These are phyloP conservation scores for Drosophila grimshawi DNA, from an alignment of 1,140 invertebrate species.

Conservation along the genomic window DNA sequence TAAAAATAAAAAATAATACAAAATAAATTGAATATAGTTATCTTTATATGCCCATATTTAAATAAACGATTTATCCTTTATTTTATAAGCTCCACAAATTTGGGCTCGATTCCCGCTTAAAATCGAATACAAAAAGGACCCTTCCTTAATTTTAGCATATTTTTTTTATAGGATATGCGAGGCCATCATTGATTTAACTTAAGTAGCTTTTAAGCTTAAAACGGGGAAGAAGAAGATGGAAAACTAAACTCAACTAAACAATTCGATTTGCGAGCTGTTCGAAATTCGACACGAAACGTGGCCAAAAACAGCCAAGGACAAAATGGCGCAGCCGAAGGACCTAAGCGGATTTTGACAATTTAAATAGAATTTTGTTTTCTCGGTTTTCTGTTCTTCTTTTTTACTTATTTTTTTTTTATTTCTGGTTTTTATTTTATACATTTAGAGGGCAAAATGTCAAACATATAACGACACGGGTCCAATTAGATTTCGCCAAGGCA, in stretches of 20 bases:
- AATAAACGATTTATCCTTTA: no score
- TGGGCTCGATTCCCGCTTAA: background rate
- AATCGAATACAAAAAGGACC: background rate
- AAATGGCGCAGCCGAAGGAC: constrained; percentile 45
- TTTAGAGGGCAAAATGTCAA: constrained; percentile 74
- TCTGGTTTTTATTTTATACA: background rate
- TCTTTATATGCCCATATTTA: no score
- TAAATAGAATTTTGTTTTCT: constrained; percentile 65
- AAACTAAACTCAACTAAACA: constrained; percentile 46
- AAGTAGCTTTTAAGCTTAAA: constrained; percentile 74
- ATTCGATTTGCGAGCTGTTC: constrained; percentile 60
- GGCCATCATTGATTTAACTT: constrained; percentile 9
- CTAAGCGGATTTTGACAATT: constrained; percentile 77
- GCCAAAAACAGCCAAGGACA: constrained; percentile 34
- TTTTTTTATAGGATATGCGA: background rate
- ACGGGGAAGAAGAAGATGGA: constrained; percentile 10
- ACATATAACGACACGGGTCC: constrained; percentile 56
- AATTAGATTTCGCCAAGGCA: constrained; percentile 64
- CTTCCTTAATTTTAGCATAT: background rate
- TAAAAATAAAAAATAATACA: no score
- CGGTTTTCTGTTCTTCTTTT: background rate
- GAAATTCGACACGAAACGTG: constrained; percentile 52
- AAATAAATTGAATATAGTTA: no score
- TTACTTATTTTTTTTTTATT: constrained; percentile 25
- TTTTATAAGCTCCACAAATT: background rate